Evolutionary conservation across 2,888 invertebrate species (phyloP).

Genomic region (Poecilobothrus nobilitatus): DNA sequence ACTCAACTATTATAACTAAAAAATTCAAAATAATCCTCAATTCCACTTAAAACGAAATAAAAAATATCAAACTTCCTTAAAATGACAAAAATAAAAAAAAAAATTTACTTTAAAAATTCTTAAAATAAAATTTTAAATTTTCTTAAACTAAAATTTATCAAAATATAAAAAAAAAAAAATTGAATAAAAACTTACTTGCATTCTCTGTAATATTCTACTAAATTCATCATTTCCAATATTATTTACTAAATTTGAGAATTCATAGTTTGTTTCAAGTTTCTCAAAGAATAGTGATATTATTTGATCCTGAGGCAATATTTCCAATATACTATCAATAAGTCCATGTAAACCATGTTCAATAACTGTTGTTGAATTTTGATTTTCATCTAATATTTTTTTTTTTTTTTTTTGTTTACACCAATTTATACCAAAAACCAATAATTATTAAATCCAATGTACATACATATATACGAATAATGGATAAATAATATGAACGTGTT

Average conservation of each 20-base stretch:
- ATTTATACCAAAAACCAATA: not conserved
- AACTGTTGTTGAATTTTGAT: conserved; percentile 19
- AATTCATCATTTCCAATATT: conserved; percentile 37
- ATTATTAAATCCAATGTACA: not conserved
- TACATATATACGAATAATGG: too few species aligned
- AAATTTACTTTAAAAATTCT: too few species aligned
- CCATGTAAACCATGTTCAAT: conserved; percentile 35
- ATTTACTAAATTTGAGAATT: conserved; percentile 38
- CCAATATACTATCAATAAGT: conserved; percentile 38
- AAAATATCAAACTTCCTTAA: too few species aligned
- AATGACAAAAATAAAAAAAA: too few species aligned
- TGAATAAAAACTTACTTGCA: conserved; percentile 33
- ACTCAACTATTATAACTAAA: too few species aligned
- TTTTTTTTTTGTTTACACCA: not conserved
- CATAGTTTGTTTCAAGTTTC: conserved; percentile 38
- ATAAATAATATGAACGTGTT: too few species aligned
- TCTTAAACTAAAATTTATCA: too few species aligned
- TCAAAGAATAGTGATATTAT: conserved; percentile 40
- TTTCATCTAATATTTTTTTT: conserved; percentile 15
- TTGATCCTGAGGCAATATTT: conserved; percentile 40
- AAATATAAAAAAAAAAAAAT: too few species aligned
- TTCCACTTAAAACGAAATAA: too few species aligned
- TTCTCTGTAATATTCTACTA: conserved; percentile 33
- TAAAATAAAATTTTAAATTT: too few species aligned
- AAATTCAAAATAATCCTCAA: too few species aligned